Evolutionary conservation across 1,140 invertebrate species (phyloP).

Genomic region (Ceratoteleas bidentatus): DNA sequence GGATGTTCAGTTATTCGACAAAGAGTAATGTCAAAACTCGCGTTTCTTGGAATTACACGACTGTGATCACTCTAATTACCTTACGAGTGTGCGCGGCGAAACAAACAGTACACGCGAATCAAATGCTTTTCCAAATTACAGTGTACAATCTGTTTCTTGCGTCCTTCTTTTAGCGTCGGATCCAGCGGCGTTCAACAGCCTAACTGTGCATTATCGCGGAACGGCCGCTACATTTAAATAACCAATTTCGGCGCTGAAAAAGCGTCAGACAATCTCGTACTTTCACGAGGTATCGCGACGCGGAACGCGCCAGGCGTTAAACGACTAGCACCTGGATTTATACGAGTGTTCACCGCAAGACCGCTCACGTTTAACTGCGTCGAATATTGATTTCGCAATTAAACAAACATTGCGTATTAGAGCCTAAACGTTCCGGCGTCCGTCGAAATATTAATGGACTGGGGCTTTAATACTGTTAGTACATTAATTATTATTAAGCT

Average conservation of each 20-base stretch:
- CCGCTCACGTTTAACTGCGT: slow-evolving; percentile 26
- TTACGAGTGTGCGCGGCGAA: slow-evolving; percentile 18
- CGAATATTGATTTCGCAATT: slow-evolving; percentile 25
- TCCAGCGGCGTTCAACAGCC: slow-evolving; percentile 26
- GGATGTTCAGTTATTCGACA: slow-evolving; percentile 20
- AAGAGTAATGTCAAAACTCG: slow-evolving; percentile 25
- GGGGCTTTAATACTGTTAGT: neutral
- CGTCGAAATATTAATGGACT: slow-evolving; percentile 10
- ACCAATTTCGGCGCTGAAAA: slow-evolving; percentile 21
- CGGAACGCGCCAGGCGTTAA: slow-evolving; percentile 12
- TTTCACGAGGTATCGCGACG: slow-evolving; percentile 15
- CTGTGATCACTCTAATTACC: slow-evolving; percentile 38
- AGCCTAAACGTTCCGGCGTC: neutral
- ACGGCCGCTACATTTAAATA: slow-evolving; percentile 34
- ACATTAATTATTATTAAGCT: slow-evolving; percentile 18
- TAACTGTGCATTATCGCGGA: slow-evolving; percentile 43
- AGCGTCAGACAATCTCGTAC: slow-evolving; percentile 17
- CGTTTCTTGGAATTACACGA: slow-evolving; percentile 12
- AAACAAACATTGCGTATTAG: slow-evolving; percentile 11
- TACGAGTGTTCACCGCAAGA: slow-evolving; percentile 25
- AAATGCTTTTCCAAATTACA: slow-evolving; percentile 35
- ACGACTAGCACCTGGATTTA: slow-evolving; percentile 26
- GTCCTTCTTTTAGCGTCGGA: slow-evolving; percentile 39
- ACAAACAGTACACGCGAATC: slow-evolving; percentile 34
- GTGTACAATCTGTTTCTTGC: slow-evolving; percentile 29